phyloP scores from a whole-genome alignment of 1,140 invertebrate species.

The Pseudomyrmex gracilis region DNA sequence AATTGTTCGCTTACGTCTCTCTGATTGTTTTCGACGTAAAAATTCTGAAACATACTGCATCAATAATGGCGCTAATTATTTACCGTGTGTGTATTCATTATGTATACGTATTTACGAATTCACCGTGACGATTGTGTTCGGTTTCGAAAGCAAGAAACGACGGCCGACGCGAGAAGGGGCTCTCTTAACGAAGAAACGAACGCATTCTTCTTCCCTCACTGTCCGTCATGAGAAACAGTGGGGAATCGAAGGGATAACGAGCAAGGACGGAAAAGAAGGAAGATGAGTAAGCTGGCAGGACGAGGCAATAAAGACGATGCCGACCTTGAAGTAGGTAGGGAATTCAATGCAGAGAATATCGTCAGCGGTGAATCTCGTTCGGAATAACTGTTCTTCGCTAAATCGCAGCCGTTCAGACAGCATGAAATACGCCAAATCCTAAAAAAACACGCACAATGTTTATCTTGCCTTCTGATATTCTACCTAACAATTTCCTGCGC shows the following conservation, averaged over 20 bases:
- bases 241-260: slow-evolving; percentile 2
- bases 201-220: slow-evolving; percentile 14
- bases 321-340: slow-evolving; percentile 64
- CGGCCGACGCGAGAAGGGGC: neutral
- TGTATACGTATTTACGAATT: no score
- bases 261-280: slow-evolving; percentile 42
- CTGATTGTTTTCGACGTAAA: neutral
- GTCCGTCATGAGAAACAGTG: slow-evolving; percentile 1
- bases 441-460: no score
- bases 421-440: no score
- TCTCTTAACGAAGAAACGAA: slow-evolving; percentile 9
- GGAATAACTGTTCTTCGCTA: neutral
- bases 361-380: neutral
- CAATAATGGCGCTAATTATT: neutral
- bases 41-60: neutral
- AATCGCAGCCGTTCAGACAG: neutral
- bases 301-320: slow-evolving; percentile 55
- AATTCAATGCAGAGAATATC: slow-evolving; percentile 17
- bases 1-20: no score
- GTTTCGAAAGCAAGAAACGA: slow-evolving; percentile 23
- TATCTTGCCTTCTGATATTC: no score
- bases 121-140: neutral
- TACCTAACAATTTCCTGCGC: no score
- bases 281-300: slow-evolving; percentile 49
- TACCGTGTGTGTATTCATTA: neutral